These are phyloP conservation scores for Engystomops pustulosus DNA, from an alignment of 2,113 vertebrate species.

Conservation along the genomic window DNA sequence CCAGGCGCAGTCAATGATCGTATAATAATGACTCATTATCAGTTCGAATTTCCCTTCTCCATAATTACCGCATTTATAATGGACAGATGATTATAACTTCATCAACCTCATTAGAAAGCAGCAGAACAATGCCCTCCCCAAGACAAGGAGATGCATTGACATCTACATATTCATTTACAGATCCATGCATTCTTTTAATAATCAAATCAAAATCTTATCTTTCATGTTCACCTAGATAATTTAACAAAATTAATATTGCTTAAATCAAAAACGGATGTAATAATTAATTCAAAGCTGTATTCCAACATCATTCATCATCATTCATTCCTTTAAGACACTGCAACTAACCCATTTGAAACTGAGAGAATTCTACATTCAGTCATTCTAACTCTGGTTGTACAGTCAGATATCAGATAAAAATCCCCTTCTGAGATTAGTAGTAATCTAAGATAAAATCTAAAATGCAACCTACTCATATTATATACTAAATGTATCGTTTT, in stretches of 20 bases:
- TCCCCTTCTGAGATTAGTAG: too few species aligned
- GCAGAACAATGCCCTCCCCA: background rate
- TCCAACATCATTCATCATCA: too few species aligned
- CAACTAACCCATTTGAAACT: background rate
- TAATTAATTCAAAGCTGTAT: too few species aligned
- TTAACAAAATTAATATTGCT: too few species aligned
- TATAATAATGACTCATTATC: background rate
- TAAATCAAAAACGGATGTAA: too few species aligned
- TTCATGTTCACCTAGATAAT: background rate
- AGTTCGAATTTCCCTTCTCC: background rate
- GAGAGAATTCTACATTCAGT: too few species aligned
- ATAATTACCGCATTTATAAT: background rate
- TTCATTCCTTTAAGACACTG: background rate
- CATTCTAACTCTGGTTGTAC: too few species aligned
- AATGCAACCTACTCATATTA: too few species aligned
- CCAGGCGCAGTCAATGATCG: background rate
- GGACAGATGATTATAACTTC: background rate
- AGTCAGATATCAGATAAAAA: too few species aligned
- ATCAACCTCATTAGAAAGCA: background rate
- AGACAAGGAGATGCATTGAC: too few species aligned
- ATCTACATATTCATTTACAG: background rate
- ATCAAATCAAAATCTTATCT: background rate
- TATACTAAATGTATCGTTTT: too few species aligned
- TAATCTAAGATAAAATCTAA: too few species aligned
- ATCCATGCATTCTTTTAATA: background rate